phyloP scores from a whole-genome alignment of 2,797 vertebrate genomes.

The Enteromius argenteus region DNA sequence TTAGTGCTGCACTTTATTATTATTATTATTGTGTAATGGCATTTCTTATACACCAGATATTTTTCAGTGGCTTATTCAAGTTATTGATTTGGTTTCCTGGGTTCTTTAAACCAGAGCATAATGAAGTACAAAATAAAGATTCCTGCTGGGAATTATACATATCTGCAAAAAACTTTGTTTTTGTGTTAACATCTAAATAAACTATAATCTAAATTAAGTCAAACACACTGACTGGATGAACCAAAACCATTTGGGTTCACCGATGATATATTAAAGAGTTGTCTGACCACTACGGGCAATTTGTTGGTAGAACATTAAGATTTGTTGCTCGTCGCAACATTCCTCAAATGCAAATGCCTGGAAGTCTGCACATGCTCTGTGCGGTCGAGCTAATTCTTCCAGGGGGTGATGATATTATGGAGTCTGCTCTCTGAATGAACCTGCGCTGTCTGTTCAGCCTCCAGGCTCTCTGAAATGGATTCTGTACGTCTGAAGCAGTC shows the following conservation, averaged over 20 bases:
- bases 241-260: neutral
- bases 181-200: neutral
- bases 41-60: neutral
- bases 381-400: neutral
- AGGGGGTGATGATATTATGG: neutral
- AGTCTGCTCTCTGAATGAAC: constrained; percentile 46
- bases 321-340: neutral
- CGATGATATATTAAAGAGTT: neutral
- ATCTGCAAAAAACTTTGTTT: neutral
- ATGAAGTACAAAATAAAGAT: neutral
- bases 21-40: neutral
- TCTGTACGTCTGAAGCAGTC: constrained; percentile 27
- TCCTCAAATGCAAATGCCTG: constrained; percentile 8
- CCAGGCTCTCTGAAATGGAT: constrained; percentile 49
- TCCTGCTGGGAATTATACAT: no score
- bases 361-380: constrained; percentile 18
- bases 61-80: neutral
- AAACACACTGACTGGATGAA: neutral
- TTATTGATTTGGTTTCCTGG: neutral
- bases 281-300: neutral
- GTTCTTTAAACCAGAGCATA: neutral
- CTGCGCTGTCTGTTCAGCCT: constrained; percentile 27
- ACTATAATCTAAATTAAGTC: neutral
- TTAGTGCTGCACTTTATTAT: neutral
- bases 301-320: neutral